These are phyloP conservation scores for Grantiella picta DNA, from an alignment of 2,113 vertebrate genomes.

Conservation along the genomic window DNA sequence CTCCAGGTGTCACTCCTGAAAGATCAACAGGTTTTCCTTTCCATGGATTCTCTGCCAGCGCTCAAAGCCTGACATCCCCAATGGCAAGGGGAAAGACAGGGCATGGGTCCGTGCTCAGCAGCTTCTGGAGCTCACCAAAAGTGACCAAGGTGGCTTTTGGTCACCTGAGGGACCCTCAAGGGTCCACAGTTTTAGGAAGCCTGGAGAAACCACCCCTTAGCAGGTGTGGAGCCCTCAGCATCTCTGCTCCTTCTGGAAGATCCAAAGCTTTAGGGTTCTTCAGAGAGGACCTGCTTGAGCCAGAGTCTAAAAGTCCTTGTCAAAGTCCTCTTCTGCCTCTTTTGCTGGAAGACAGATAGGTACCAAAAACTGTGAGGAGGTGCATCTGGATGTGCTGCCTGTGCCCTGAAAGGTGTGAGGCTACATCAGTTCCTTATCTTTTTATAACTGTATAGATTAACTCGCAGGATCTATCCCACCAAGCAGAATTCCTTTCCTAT, in stretches of 20 bases:
- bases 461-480: not conserved
- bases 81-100: not conserved
- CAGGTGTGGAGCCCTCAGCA: not conserved
- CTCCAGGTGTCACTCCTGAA: not conserved
- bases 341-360: not conserved
- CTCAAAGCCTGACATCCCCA: rapidly evolving
- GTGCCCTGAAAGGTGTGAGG: not conserved
- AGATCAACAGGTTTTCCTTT: not conserved
- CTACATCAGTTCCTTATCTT: not conserved
- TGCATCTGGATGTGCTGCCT: not conserved
- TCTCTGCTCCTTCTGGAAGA: not conserved
- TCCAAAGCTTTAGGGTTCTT: not conserved
- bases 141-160: not conserved
- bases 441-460: not conserved
- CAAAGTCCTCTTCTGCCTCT: not conserved
- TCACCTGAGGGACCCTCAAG: not conserved
- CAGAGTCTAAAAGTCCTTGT: not conserved
- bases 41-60: not conserved
- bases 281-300: not conserved
- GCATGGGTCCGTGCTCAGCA: rapidly evolving
- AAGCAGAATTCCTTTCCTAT: not conserved
- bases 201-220: not conserved
- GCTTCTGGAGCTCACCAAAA: not conserved
- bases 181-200: not conserved
- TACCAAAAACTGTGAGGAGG: not conserved